Evolutionary conservation across 1,140 invertebrate species (phyloP), one percentile per base, ranked within the genome.

Genomic region (Zaprionus ghesquierei): DNA sequence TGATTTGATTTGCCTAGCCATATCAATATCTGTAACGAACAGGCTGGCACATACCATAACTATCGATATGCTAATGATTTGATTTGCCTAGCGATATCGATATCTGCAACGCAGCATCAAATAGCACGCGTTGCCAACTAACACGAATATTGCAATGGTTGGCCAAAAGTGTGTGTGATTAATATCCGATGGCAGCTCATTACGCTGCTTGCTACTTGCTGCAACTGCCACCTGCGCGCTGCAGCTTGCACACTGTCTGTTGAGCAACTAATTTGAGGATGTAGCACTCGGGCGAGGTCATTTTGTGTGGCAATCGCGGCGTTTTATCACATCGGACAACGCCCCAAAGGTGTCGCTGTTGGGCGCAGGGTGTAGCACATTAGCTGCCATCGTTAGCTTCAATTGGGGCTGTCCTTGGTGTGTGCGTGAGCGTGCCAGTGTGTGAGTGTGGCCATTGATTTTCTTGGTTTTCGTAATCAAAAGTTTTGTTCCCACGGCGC

Each of bases 381-480:
- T 71, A 71, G 69, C 41, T 63, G 38, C 15, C 51, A 63, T 62
- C 60, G 60, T 62, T 62, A 51, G 60, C 60, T 65, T 41, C 25
- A 56, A 46, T 65, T 56, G 63, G 4, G n/a, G 33, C 31, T 18
- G n/a, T 35, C 29, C 29, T 2, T 38, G n/a, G n/a, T n/a, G 20
- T 15, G 29, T 25, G 33, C 18, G 25, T 56, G 18, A 13, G 51
- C 13, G 23, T 18, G 44, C 22, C 2, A 8, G 49, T 61, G 55
- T 55, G 41, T 31, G 35, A 46, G 54, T 54, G 46, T 66, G 72
- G 31, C 53, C 54, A 89, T 87, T 87, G 82, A 87, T 87, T 87
- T 87, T 77, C 84, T 89, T 79, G 79, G 82, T 77, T 89, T 87
- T 87, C 73, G 84, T 74, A 87, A 87, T 87, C 84, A 87, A 87